A percentile compares a stretch with the other conserved stretches of the same genome.
phyloP scores from a whole-genome alignment of 2,888 invertebrate species.

The Ctena decussata region DNA sequence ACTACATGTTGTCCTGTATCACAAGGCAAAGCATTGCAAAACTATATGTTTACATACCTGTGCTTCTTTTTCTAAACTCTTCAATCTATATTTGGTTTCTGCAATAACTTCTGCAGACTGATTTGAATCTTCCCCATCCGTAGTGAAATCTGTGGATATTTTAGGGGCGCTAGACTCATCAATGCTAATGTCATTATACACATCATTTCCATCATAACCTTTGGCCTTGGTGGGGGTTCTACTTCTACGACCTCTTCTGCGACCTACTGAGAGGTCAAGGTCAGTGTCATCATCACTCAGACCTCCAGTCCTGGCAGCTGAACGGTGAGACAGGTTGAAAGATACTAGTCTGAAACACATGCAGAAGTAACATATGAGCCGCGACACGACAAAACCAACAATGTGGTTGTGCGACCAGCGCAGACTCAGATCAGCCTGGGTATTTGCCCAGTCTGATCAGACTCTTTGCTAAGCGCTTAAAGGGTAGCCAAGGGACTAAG shows the following conservation, averaged over 20 bases:
- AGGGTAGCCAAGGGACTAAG: too few species aligned
- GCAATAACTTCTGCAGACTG: slow-evolving; percentile 82
- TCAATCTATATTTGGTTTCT: slow-evolving; percentile 83
- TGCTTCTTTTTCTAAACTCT: slow-evolving; percentile 83
- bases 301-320: slow-evolving; percentile 32
- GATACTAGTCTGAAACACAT: slow-evolving; percentile 58
- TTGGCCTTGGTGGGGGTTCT: slow-evolving; percentile 34
- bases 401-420: too few species aligned
- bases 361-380: too few species aligned
- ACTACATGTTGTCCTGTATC: too few species aligned
- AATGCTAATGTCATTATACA: slow-evolving; percentile 77
- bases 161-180: slow-evolving; percentile 71
- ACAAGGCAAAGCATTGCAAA: too few species aligned
- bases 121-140: slow-evolving; percentile 76
- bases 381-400: too few species aligned
- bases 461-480: too few species aligned
- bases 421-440: too few species aligned
- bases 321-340: slow-evolving; percentile 58
- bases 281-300: slow-evolving; percentile 57
- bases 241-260: slow-evolving; percentile 50
- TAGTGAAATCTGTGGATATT: slow-evolving; percentile 71
- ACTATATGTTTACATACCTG: slow-evolving; percentile 67
- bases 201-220: slow-evolving; percentile 66
- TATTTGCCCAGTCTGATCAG: too few species aligned
- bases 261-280: slow-evolving; percentile 50